Percentiles rank a stretch among this genome's conserved stretches.
These are phyloP conservation scores for Condylura cristata DNA, from an alignment of 2,113 vertebrate species.

Conservation along the genomic window DNA sequence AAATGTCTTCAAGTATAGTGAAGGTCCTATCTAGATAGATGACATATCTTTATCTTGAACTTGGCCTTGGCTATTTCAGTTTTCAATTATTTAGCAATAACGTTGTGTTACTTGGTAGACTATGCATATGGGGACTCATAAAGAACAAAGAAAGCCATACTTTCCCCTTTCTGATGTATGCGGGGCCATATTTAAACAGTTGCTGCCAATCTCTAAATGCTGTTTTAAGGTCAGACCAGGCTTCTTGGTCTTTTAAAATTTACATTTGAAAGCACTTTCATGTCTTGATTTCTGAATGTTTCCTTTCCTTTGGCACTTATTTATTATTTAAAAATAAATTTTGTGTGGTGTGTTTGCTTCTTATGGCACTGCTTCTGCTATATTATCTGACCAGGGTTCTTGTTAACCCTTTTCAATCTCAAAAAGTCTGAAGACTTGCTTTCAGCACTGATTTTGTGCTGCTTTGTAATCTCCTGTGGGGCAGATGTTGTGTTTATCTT, in stretches of 20 bases:
- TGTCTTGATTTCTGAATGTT: conserved; percentile 84
- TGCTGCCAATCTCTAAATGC: conserved; percentile 71
- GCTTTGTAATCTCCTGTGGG: background rate
- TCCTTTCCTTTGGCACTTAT: conserved; percentile 79
- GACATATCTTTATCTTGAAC: background rate
- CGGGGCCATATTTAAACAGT: conserved; percentile 72
- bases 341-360: conserved; percentile 75
- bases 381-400: background rate
- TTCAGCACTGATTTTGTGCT: background rate
- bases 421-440: fast-evolving
- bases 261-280: conserved; percentile 87
- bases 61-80: conserved; percentile 5
- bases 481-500: background rate
- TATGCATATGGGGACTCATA: conserved; percentile 68
- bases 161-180: conserved; percentile 48
- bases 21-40: background rate
- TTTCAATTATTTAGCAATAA: background rate
- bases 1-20: background rate
- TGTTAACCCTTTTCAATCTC: background rate
- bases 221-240: conserved; percentile 69
- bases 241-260: conserved; percentile 75
- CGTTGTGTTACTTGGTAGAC: conserved; percentile 64
- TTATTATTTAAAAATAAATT: conserved; percentile 87
- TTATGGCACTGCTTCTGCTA: background rate
- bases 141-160: conserved; percentile 78